Percentiles rank a stretch among this genome's conserved stretches.
Conservation (phyloP, 2,888 invertebrate genomes). For the Caenorhabditis sulstoni region DNA sequence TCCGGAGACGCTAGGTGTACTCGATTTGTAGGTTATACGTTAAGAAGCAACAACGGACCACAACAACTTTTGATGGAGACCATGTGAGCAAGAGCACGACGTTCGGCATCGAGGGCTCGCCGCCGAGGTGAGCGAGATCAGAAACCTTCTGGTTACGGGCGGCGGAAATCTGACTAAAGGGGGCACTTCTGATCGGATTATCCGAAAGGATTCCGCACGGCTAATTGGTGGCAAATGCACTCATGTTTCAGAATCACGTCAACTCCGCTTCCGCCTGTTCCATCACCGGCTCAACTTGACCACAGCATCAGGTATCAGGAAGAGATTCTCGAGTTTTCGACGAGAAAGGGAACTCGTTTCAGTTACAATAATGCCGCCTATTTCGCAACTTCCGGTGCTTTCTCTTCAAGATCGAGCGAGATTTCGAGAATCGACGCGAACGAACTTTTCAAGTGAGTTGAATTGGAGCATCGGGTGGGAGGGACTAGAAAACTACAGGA, state of each 20-base stretch:
- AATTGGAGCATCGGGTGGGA: no score
- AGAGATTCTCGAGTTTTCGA: no score
- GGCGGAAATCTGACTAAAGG: conserved; percentile 35
- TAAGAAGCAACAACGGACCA: conserved; percentile 67
- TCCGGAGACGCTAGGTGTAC: neutral
- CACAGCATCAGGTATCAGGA: conserved; percentile 79
- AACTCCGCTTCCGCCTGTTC: conserved; percentile 71
- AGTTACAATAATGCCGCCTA: conserved; percentile 80
- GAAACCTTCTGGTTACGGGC: neutral
- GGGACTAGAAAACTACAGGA: no score
- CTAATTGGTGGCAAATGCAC: conserved; percentile 35
- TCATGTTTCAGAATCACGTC: conserved; percentile 59
- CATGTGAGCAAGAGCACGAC: conserved; percentile 65
- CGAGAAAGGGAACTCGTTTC: no score
- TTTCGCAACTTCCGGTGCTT: conserved; percentile 74
- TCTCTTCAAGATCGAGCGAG: conserved; percentile 75
- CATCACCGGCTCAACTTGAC: conserved; percentile 73
- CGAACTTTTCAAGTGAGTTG: conserved; percentile 72
- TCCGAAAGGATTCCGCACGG: conserved; percentile 8
- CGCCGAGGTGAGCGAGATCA: conserved; percentile 49
- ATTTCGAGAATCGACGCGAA: conserved; percentile 74
- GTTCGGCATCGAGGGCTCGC: conserved; percentile 59
- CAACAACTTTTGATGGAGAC: conserved; percentile 54
- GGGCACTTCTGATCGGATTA: conserved; percentile 21
- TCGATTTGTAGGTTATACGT: conserved; percentile 64